Conservation (phyloP, 2,113 vertebrate genomes). For the Forbesichthys papilliferus region DNA sequence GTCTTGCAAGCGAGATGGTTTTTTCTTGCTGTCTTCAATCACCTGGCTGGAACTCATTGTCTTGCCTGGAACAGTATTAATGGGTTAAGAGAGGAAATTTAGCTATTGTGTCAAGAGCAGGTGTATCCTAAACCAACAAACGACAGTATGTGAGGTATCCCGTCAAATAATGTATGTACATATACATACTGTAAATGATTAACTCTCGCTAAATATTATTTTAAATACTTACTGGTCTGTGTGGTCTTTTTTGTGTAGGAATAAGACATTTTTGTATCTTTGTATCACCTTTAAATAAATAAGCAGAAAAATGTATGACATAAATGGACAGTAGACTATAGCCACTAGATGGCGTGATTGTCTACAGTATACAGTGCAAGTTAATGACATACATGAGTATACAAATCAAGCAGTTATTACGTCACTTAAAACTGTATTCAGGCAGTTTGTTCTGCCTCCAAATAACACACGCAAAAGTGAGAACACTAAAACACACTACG, state of each 20-base stretch:
- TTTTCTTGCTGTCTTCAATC: constrained; percentile 79
- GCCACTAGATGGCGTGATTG: constrained; percentile 45
- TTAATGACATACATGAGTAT: background rate
- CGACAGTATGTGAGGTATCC: too few relatives aligned
- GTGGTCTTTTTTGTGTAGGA: background rate
- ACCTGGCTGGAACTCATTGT: constrained; percentile 50
- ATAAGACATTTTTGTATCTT: constrained; percentile 30
- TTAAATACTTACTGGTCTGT: constrained; percentile 41
- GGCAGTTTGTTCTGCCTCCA: background rate
- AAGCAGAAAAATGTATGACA: constrained; percentile 3
- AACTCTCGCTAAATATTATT: background rate
- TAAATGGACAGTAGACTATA: background rate
- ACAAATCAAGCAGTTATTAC: background rate
- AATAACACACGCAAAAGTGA: background rate
- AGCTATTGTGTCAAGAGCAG: background rate
- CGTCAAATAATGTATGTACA: background rate
- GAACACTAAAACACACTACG: too few relatives aligned
- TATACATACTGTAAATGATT: background rate
- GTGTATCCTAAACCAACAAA: too few relatives aligned
- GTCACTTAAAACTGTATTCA: too few relatives aligned
- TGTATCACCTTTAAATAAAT: constrained; percentile 24
- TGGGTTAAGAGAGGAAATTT: background rate
- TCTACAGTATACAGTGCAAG: background rate
- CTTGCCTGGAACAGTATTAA: constrained; percentile 25
- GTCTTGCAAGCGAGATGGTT: constrained; percentile 82